Conservation (phyloP, 1,140 invertebrate genomes). For the Anoplolepis gracilipes region DNA sequence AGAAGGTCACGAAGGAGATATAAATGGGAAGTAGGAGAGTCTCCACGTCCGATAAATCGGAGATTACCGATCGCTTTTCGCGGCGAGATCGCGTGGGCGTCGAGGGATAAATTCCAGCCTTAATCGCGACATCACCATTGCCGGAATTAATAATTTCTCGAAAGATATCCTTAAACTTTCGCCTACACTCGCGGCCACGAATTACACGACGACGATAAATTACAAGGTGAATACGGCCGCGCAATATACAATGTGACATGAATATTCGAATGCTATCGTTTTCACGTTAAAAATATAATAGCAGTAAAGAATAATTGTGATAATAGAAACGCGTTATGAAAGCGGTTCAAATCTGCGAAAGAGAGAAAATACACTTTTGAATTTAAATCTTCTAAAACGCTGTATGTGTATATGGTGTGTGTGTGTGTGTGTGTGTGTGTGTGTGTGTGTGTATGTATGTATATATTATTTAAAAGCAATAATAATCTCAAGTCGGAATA, state of each 20-base stretch:
- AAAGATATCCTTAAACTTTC: constrained; percentile 39
- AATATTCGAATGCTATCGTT: constrained; percentile 30
- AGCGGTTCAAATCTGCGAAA: too few relatives aligned
- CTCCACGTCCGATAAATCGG: constrained; percentile 64
- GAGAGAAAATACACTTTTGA: too few relatives aligned
- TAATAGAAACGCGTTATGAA: constrained; percentile 20
- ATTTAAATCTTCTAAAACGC: too few relatives aligned
- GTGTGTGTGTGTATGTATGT: too few relatives aligned
- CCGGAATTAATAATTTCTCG: constrained; percentile 72
- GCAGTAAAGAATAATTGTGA: background rate
- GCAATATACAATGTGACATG: constrained; percentile 14
- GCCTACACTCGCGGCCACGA: constrained; percentile 29
- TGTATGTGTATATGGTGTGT: too few relatives aligned
- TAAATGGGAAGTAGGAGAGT: constrained; percentile 34
- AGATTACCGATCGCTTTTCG: constrained; percentile 71
- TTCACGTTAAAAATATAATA: background rate
- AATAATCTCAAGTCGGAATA: too few relatives aligned
- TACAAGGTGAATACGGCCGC: constrained; percentile 9
- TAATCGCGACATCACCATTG: constrained; percentile 67
- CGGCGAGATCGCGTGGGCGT: constrained; percentile 62
- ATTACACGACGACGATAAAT: constrained; percentile 61
- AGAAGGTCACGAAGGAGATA: constrained; percentile 2
- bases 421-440: too few relatives aligned
- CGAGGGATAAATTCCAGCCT: constrained; percentile 65
- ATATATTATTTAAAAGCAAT: too few relatives aligned